phyloP scores from a whole-genome alignment of 1,140 invertebrate genomes.

The Drosophila ohnishii region DNA sequence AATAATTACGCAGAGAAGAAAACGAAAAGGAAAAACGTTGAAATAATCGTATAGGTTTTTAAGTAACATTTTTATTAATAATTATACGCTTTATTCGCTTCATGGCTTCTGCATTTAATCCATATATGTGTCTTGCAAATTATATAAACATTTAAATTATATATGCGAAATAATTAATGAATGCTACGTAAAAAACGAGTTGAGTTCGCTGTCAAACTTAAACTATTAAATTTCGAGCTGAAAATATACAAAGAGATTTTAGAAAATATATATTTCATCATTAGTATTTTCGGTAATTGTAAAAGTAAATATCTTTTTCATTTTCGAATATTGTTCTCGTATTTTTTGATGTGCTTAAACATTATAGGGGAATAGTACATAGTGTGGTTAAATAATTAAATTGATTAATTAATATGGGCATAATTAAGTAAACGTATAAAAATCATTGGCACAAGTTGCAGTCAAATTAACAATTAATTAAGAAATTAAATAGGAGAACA shows the following conservation, averaged over 20 bases:
- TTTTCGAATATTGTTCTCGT: slow-evolving; percentile 27
- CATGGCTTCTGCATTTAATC: slow-evolving; percentile 30
- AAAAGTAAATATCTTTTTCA: slow-evolving; percentile 25
- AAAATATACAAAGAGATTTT: slow-evolving; percentile 77
- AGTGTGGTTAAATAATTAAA: slow-evolving; percentile 54
- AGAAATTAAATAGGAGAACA: slow-evolving; percentile 53
- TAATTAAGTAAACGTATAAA: slow-evolving; percentile 65
- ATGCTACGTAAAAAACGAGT: slow-evolving; percentile 44
- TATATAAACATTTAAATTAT: slow-evolving; percentile 48
- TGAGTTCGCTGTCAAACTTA: slow-evolving; percentile 58
- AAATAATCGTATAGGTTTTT: slow-evolving; percentile 33
- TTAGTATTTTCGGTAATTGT: slow-evolving; percentile 53
- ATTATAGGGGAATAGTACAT: slow-evolving; percentile 39
- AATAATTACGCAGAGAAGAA: slow-evolving; percentile 20
- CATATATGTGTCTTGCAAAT: slow-evolving; percentile 31
- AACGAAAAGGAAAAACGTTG: slow-evolving; percentile 25
- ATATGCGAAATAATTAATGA: slow-evolving; percentile 46
- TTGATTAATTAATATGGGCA: slow-evolving; percentile 59
- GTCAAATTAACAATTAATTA: slow-evolving; percentile 77
- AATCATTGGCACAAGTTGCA: slow-evolving; percentile 83
- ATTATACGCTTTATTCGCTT: slow-evolving; percentile 33
- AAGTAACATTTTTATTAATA: slow-evolving; percentile 72
- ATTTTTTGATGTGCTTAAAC: slow-evolving; percentile 48
- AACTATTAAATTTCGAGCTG: slow-evolving; percentile 80
- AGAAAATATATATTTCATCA: slow-evolving; percentile 61